phyloP scores from a whole-genome alignment of 2,888 invertebrate genomes.

The Cheilosia urbana region DNA sequence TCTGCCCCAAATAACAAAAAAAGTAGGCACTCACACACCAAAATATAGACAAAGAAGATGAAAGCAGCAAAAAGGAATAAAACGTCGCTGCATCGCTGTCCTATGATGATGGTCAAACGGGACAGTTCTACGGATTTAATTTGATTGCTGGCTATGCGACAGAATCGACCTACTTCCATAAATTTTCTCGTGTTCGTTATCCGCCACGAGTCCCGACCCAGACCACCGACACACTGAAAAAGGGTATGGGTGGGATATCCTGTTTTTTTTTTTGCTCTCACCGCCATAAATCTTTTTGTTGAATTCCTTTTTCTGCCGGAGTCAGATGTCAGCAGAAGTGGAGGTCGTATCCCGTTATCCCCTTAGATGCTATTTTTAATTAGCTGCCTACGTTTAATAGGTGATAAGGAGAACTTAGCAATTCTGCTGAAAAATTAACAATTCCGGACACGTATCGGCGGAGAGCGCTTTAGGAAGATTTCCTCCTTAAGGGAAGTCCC shows the following conservation, averaged over 20 bases:
- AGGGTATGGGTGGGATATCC: conserved; percentile 9
- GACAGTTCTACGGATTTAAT: conserved; percentile 64
- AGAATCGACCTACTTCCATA: conserved; percentile 75
- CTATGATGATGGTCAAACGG: conserved; percentile 54
- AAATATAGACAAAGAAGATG: conserved; percentile 27
- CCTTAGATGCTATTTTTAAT: conserved; percentile 46
- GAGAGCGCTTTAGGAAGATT: conserved; percentile 33
- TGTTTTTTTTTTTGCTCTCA: conserved; percentile 35
- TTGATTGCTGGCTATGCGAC: conserved; percentile 74
- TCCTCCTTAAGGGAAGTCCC: conserved; percentile 31
- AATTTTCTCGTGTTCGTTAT: conserved; percentile 50
- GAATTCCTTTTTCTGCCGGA: conserved; percentile 16
- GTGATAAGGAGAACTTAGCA: conserved; percentile 41
- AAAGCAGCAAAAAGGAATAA: conserved; percentile 9
- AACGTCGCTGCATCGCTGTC: conserved; percentile 19
- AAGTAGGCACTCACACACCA: not conserved
- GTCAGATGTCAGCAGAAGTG: conserved; percentile 6
- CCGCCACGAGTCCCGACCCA: not conserved
- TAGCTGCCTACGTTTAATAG: conserved; percentile 57
- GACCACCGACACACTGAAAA: not conserved
- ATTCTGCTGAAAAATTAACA: conserved; percentile 34
- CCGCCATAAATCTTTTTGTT: conserved; percentile 35
- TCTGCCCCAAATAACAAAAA: not conserved
- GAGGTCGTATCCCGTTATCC: not conserved
- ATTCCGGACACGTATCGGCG: conserved; percentile 62